Evolutionary conservation across 2,888 invertebrate genomes (phyloP), one percentile per base, ranked within the genome.

Genomic region (Agrilus mali): DNA sequence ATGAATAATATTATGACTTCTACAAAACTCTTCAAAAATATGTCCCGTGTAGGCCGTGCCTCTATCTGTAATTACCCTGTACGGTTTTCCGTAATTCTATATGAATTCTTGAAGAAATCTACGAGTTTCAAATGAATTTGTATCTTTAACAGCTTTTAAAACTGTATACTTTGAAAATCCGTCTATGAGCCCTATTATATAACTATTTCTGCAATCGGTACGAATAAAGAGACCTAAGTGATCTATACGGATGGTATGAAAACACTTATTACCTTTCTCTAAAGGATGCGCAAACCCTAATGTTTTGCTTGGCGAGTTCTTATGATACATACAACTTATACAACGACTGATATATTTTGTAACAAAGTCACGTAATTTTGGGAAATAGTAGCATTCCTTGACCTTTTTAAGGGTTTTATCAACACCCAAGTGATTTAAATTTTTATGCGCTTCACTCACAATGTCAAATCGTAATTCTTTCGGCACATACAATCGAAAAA

Each of bases 221-320:
- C 47, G 55, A 3, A 58, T 51, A 46, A 65, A 66, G 7, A 63
- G 64, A 2, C 63, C 64, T 7, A 65, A 44, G 46, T 67, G 65
- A 47, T 67, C 65, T 0, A 66, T 37, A 46, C 66, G 63, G 10
- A 67, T 16, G 0, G 61, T 64, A 40, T 65, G 58, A 36, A 67
- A 65, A 0, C 64, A 63, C 2, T 55, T 50, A 2, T 51, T 45
- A 8, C 57, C 51, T 46, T 66, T 65, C 7, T 57, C 56, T 12
- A 67, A 65, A 0, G 60, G 56, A 40, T 53, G 46, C n/a, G 58
- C 27, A 31, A 48, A 45, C 1, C 54, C 58, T 27, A 49, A 5
- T 43, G 51, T 1, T 54, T 38, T 15, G 0, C 59, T 44, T 51
- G 43, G 31, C 8, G 44, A 46, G 0, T 53, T 53, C 41, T 60